Evolutionary conservation across 2,888 invertebrate genomes (phyloP).

Genomic region (Taenaris catops): DNA sequence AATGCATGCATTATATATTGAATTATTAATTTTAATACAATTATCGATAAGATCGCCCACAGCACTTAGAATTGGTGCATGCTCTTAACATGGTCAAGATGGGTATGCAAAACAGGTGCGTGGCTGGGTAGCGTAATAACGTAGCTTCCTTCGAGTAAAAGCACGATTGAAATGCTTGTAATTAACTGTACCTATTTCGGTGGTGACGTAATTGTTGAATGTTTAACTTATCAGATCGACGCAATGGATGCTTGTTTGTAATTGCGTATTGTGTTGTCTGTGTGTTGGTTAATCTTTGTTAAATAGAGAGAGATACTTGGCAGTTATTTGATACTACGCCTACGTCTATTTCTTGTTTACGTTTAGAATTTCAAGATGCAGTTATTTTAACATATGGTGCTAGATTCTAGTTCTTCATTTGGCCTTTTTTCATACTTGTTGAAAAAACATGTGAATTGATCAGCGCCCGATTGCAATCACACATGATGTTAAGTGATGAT

Average conservation of each 20-base stretch:
- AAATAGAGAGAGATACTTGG: conserved; percentile 4
- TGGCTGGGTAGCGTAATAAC: conserved; percentile 56
- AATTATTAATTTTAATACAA: no score
- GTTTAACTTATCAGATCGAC: conserved; percentile 17
- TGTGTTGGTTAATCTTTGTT: conserved; percentile 12
- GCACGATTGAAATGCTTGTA: conserved; percentile 32
- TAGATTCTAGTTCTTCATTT: no score
- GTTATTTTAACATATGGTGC: no score
- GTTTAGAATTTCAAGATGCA: not conserved
- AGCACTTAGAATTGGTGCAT: conserved; percentile 67
- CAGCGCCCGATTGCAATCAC: no score
- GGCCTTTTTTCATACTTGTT: no score
- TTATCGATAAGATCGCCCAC: conserved; percentile 39
- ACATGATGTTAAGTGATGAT: no score
- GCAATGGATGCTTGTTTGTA: conserved; percentile 18
- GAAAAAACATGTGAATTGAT: no score
- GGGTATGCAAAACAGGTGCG: conserved; percentile 70
- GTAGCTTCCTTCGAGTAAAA: conserved; percentile 43
- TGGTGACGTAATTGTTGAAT: conserved; percentile 19
- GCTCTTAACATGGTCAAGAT: conserved; percentile 52
- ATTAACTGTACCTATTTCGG: conserved; percentile 29
- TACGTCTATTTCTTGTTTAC: conserved; percentile 1
- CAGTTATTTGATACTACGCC: conserved; percentile 9
- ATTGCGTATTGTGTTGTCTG: conserved; percentile 14
- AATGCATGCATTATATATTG: no score